A percentile compares a stretch with the other conserved stretches of the same genome.
phyloP scores from a whole-genome alignment of 1,140 invertebrate species.

The Anagrus nilaparvatae region DNA sequence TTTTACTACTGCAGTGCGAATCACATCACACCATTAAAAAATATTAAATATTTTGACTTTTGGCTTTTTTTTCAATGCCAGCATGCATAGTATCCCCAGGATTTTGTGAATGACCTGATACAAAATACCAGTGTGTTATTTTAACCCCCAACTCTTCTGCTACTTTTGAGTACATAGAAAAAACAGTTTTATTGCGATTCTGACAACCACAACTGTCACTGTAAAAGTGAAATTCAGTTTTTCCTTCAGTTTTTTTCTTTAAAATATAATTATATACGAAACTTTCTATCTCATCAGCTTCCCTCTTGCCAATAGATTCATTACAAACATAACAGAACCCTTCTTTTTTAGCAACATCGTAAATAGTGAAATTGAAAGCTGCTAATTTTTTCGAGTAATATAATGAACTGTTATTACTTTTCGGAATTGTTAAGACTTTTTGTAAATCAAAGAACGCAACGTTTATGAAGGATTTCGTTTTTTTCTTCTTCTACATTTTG shows the following conservation, averaged over 20 bases:
- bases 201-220: conserved; percentile 37
- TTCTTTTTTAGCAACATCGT: conserved; percentile 15
- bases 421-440: conserved; percentile 23
- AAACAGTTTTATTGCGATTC: conserved; percentile 26
- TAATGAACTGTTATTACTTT: conserved; percentile 20
- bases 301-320: conserved; percentile 19
- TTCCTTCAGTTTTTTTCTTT: conserved; percentile 11
- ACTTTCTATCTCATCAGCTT: conserved; percentile 25
- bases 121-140: conserved; percentile 13
- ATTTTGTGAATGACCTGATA: conserved; percentile 16
- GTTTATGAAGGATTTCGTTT: conserved; percentile 9
- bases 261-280: conserved; percentile 22
- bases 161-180: conserved; percentile 16
- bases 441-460: conserved; percentile 26
- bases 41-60: conserved; percentile 8
- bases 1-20: conserved; percentile 11
- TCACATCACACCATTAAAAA: conserved; percentile 11
- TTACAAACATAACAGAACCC: conserved; percentile 24
- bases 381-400: conserved; percentile 26
- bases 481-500: too few relatives aligned
- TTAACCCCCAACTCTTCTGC: too few relatives aligned
- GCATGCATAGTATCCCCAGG: conserved; percentile 17
- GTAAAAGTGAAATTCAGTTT: conserved; percentile 26
- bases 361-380: conserved; percentile 27
- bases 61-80: conserved; percentile 21